Evolutionary conservation across 37 sponge, comb jelly and placozoan species (phyloP).

Genomic region (Tethya wilhelma): DNA sequence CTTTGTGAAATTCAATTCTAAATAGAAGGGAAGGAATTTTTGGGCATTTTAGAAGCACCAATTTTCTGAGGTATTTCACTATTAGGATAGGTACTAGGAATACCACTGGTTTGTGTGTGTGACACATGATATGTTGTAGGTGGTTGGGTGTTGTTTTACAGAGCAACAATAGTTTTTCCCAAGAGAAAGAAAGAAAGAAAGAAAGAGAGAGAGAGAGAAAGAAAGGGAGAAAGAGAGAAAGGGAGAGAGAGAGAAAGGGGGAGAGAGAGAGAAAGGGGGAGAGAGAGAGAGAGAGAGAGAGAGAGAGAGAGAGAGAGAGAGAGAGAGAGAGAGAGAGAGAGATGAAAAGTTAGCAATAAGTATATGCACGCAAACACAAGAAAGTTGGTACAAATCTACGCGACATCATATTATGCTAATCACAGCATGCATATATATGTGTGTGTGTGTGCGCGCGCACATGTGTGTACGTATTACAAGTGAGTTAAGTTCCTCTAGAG

Average conservation of each 20-base stretch:
- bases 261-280: slow-evolving; percentile 27
- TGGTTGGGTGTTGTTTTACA: no score
- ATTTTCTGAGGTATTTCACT: no score
- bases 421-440: slow-evolving; percentile 12
- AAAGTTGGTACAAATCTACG: neutral
- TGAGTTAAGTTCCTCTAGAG: no score
- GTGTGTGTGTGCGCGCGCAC: slow-evolving; percentile 19
- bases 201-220: slow-evolving; percentile 10
- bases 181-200: slow-evolving; percentile 11
- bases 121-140: no score
- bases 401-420: neutral
- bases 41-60: no score
- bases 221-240: slow-evolving; percentile 15
- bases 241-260: slow-evolving; percentile 16
- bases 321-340: neutral
- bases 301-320: neutral
- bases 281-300: slow-evolving; percentile 15
- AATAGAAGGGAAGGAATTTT: no score
- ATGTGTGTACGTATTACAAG: slow-evolving; percentile 55
- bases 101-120: no score
- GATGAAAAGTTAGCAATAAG: neutral
- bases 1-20: no score
- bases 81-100: no score
- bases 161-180: no score
- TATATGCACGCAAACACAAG: no score